Conservation (phyloP, 2,888 invertebrate species). For the Protodeltote pygarga region DNA sequence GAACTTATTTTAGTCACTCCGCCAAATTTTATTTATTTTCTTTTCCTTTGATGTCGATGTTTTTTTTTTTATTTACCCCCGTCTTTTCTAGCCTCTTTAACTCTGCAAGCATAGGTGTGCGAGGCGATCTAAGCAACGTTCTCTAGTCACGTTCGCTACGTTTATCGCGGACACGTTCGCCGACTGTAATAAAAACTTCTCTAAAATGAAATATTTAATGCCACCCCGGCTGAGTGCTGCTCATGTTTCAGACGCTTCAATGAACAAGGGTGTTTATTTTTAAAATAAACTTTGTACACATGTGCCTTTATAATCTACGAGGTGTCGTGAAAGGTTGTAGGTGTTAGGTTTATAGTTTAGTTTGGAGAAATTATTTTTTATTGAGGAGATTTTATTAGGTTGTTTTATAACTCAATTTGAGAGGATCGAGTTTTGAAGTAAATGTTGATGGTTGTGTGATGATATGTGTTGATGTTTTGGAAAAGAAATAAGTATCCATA, state of each 20-base stretch:
- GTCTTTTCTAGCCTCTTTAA: constrained; percentile 46
- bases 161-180: constrained; percentile 84
- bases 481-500: too few species aligned
- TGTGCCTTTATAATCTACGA: constrained; percentile 39
- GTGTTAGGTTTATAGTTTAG: constrained; percentile 5
- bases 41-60: too few species aligned
- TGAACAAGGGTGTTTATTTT: constrained; percentile 71
- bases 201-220: constrained; percentile 86
- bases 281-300: constrained; percentile 58
- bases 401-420: too few species aligned
- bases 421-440: too few species aligned
- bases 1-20: too few species aligned
- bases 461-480: too few species aligned
- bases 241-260: constrained; percentile 62
- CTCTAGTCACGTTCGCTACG: constrained; percentile 81
- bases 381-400: background rate
- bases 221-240: constrained; percentile 70
- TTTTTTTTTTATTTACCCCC: constrained; percentile 4
- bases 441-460: too few species aligned
- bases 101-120: constrained; percentile 54
- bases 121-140: constrained; percentile 70
- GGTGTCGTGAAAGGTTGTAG: constrained; percentile 18
- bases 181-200: constrained; percentile 84
- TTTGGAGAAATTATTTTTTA: constrained; percentile 7
- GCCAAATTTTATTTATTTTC: too few species aligned